phyloP scores from a whole-genome alignment of 1,140 invertebrate genomes.

The Octopus sinensis region DNA sequence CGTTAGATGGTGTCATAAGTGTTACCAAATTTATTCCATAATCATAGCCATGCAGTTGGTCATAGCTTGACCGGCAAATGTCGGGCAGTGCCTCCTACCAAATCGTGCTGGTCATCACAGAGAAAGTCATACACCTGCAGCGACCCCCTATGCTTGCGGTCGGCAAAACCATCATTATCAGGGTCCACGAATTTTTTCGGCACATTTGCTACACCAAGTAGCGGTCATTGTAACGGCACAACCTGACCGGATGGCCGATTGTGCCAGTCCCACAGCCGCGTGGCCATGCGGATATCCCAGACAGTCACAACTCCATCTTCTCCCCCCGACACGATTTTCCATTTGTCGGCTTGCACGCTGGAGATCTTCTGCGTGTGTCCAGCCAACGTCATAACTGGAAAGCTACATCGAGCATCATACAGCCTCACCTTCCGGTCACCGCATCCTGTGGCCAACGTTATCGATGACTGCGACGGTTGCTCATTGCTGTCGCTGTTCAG shows the following conservation, averaged over 20 bases:
- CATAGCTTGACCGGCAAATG: slow-evolving; percentile 46
- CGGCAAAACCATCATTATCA: slow-evolving; percentile 39
- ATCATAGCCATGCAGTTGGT: slow-evolving; percentile 45
- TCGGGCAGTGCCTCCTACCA: slow-evolving; percentile 42
- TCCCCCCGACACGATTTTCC: slow-evolving; percentile 49
- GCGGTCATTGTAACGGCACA: slow-evolving; percentile 36
- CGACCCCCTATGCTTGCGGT: slow-evolving; percentile 43
- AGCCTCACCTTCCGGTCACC: slow-evolving; percentile 45
- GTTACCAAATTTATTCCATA: slow-evolving; percentile 46
- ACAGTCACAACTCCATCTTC: slow-evolving; percentile 49
- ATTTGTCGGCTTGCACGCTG: slow-evolving; percentile 47
- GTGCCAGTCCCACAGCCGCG: slow-evolving; percentile 51
- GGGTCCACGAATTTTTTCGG: slow-evolving; percentile 35
- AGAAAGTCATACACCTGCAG: slow-evolving; percentile 49
- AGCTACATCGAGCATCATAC: slow-evolving; percentile 35
- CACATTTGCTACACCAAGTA: slow-evolving; percentile 42
- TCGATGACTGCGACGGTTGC: slow-evolving; percentile 27
- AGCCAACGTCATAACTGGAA: slow-evolving; percentile 31
- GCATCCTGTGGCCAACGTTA: slow-evolving; percentile 43
- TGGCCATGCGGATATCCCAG: slow-evolving; percentile 48
- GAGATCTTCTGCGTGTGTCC: slow-evolving; percentile 38
- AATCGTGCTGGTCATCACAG: slow-evolving; percentile 32
- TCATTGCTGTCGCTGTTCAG: slow-evolving; percentile 5
- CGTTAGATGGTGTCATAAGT: slow-evolving; percentile 38
- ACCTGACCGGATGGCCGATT: slow-evolving; percentile 45